Percentiles rank a stretch among this genome's conserved stretches.
Conservation (phyloP, 2,888 invertebrate species). For the Eueremaeus valkanovi region DNA sequence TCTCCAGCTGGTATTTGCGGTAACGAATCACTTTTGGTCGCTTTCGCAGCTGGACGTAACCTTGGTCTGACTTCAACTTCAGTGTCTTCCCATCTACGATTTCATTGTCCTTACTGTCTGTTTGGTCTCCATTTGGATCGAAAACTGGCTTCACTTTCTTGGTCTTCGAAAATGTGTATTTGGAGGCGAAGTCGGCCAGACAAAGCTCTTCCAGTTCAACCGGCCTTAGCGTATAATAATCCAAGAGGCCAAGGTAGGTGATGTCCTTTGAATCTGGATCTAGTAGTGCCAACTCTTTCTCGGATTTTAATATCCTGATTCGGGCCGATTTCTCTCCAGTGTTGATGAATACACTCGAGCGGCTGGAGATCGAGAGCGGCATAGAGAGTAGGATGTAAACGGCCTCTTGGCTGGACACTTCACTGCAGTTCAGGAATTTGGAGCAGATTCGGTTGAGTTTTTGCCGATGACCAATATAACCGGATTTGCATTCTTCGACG, state of each 20-base stretch:
- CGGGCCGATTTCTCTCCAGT: constrained; percentile 48
- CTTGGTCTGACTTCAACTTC: neutral
- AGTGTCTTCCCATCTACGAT: neutral
- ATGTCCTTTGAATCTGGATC: constrained; percentile 34
- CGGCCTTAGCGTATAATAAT: constrained; percentile 49
- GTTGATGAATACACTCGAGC: constrained; percentile 46
- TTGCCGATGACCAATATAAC: constrained; percentile 47
- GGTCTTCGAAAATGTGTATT: constrained; percentile 37
- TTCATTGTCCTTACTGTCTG: constrained; percentile 24
- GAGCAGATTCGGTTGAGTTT: constrained; percentile 46
- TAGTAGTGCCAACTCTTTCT: constrained; percentile 41
- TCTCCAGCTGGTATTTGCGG: neutral
- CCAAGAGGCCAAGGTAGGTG: constrained; percentile 45
- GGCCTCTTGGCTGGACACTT: constrained; percentile 49
- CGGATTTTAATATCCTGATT: constrained; percentile 48
- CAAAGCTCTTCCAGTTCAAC: constrained; percentile 47
- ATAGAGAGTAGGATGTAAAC: constrained; percentile 46
- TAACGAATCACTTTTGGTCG: neutral
- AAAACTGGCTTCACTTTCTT: too few relatives aligned
- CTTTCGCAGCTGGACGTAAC: neutral
- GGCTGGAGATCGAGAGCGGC: constrained; percentile 45
- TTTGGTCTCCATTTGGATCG: too few relatives aligned
- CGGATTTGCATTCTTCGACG: constrained; percentile 46
- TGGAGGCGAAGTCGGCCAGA: constrained; percentile 49
- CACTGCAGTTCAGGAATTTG: constrained; percentile 47